Evolutionary conservation across 2,888 invertebrate genomes (phyloP).

Genomic region (Villa cingulata): DNA sequence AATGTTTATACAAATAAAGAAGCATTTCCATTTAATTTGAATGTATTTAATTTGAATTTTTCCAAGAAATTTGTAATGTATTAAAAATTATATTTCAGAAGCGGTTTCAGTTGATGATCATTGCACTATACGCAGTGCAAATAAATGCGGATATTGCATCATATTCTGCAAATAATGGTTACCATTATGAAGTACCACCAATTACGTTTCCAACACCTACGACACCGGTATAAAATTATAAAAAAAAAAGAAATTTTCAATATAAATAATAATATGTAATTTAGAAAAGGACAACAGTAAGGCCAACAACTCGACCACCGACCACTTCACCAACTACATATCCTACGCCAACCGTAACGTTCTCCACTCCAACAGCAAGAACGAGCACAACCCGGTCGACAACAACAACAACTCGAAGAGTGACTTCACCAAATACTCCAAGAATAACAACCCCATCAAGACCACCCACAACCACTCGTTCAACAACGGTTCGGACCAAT

Average conservation of each 20-base stretch:
- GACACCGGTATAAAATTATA: not conserved
- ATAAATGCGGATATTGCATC: slow-evolving; percentile 3
- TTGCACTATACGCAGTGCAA: slow-evolving; percentile 3
- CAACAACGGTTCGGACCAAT: slow-evolving; percentile 16
- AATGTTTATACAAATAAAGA: too few species aligned
- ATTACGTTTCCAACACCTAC: not conserved
- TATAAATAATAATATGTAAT: too few species aligned
- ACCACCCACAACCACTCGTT: slow-evolving; percentile 18
- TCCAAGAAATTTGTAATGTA: too few species aligned
- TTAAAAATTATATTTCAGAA: too few species aligned
- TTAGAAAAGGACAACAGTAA: not conserved
- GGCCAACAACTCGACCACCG: not conserved
- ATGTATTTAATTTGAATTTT: too few species aligned
- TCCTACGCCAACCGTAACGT: not conserved
- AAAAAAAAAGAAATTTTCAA: too few species aligned
- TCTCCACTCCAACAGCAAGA: not conserved
- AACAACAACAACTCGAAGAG: not conserved
- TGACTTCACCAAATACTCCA: not conserved
- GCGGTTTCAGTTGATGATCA: too few species aligned
- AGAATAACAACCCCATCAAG: slow-evolving; percentile 9
- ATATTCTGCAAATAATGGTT: slow-evolving; percentile 3
- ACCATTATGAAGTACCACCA: too few species aligned
- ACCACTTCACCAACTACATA: not conserved
- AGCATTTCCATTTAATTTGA: too few species aligned
- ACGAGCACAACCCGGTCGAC: not conserved